These are phyloP conservation scores for Maconellicoccus hirsutus DNA, from an alignment of 1,140 invertebrate genomes.

Conservation along the genomic window DNA sequence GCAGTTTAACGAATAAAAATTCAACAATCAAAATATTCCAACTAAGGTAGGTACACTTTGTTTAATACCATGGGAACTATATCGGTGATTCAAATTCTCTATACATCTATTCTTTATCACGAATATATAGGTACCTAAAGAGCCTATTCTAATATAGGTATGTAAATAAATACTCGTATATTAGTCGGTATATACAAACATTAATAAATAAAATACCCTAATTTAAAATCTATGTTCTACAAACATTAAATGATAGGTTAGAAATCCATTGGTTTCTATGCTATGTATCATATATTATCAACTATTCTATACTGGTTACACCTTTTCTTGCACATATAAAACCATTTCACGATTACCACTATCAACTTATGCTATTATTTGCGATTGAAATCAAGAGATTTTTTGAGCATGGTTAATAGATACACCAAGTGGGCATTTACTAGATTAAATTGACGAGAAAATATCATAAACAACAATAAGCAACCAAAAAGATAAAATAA, in stretches of 20 bases:
- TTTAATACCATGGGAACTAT: background rate
- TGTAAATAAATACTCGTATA: background rate
- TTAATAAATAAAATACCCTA: background rate
- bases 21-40: too few relatives aligned
- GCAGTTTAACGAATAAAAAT: too few relatives aligned
- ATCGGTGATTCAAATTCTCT: background rate
- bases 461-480: background rate
- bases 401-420: too few relatives aligned
- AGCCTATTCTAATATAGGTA: background rate
- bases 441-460: background rate
- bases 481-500: background rate
- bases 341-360: background rate
- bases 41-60: too few relatives aligned
- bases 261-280: background rate
- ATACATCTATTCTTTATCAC: background rate
- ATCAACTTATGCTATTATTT: too few relatives aligned
- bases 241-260: background rate
- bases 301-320: background rate
- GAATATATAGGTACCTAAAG: background rate
- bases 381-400: too few relatives aligned
- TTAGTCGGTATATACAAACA: conserved; percentile 2
- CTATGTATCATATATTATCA: background rate
- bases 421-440: too few relatives aligned
- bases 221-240: background rate
- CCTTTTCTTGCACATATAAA: too few relatives aligned